phyloP scores from a whole-genome alignment of 2,113 vertebrate genomes.

The Serranochromis macrocephalus region DNA sequence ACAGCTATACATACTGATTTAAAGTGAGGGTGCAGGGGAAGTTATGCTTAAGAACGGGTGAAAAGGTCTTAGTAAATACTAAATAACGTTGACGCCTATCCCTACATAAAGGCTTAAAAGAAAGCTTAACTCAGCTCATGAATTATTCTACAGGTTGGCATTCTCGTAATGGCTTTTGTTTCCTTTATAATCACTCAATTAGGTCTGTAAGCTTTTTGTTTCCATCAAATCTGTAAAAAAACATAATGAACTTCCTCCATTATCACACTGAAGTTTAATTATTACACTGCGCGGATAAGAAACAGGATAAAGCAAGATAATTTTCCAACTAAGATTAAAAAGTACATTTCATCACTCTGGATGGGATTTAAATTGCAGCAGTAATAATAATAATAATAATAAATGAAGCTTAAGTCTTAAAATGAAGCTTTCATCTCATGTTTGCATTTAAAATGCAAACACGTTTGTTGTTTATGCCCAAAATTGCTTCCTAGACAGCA shows the following conservation, averaged over 20 bases:
- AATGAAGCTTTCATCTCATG: neutral
- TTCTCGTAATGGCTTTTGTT: neutral
- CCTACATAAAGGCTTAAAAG: neutral
- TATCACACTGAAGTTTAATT: neutral
- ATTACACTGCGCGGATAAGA: fast-evolving
- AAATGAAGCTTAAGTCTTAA: fast-evolving
- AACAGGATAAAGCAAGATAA: neutral
- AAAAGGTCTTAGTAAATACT: neutral
- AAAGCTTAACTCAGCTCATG: neutral
- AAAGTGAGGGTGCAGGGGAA: neutral
- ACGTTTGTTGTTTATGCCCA: neutral
- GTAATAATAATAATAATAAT: too few species aligned
- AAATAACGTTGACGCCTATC: fast-evolving
- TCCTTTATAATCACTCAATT: neutral
- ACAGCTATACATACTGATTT: neutral
- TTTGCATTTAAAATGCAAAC: neutral
- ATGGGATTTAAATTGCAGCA: neutral
- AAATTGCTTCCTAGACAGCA: neutral
- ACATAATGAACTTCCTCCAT: neutral
- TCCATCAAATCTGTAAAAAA: neutral
- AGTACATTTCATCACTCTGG: neutral
- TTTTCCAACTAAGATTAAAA: neutral
- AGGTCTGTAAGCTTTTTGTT: neutral
- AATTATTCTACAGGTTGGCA: neutral
- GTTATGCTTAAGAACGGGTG: neutral